Base-by-base conservation (phyloP, 2,888 invertebrate species). In the Ormyrus pomaceus region DNA sequence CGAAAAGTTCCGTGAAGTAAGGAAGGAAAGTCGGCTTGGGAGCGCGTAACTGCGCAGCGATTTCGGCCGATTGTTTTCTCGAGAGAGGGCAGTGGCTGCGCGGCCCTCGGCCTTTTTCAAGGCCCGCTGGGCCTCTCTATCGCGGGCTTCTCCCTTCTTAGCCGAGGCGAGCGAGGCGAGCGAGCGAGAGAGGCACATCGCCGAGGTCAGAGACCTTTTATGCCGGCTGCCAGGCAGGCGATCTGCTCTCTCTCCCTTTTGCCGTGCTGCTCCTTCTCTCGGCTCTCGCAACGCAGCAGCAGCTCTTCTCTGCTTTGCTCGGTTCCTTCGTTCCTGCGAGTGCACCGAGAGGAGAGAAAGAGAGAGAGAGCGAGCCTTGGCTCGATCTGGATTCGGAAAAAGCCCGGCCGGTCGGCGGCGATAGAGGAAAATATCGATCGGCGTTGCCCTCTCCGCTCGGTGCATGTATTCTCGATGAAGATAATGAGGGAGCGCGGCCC, bases 161-260 rank as follows among this genome's bases (percentile, higher is more conserved):
- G 45, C 46, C 62, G 46, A 61, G 34, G 61, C 50, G 10, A 50
- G 13, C 7, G 50, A 19, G 50, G 13, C 13, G 13, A n/a, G 65
- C 10, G 55, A 45, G 64, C 45, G n/a, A 45, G 53, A 66, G 19
- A 59, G 58, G 34, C 86, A 34, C 88, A 87, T 86, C 85, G 88
- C 86, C 86, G 88, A 86, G 88, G 89, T 89, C 88, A 89, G 87
- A 87, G 89, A 90, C 90, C 90, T 89, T 88, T 87, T 86, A 86
- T 86, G 87, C 87, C 87, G 87, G 85, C 87, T 85, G 87, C 86
- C 85, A 87, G 86, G 86, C 87, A 85, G 86, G 86, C 87, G 85
- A 85, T 65, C 71, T 62, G 85, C 86, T 77, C 76, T 71, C 82
- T 80, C 78, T 71, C 75, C 77, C 79, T 79, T 55, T 53, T 65